These are phyloP conservation scores for Drosophila setifemur DNA, from an alignment of 1,140 invertebrate genomes.

Conservation along the genomic window DNA sequence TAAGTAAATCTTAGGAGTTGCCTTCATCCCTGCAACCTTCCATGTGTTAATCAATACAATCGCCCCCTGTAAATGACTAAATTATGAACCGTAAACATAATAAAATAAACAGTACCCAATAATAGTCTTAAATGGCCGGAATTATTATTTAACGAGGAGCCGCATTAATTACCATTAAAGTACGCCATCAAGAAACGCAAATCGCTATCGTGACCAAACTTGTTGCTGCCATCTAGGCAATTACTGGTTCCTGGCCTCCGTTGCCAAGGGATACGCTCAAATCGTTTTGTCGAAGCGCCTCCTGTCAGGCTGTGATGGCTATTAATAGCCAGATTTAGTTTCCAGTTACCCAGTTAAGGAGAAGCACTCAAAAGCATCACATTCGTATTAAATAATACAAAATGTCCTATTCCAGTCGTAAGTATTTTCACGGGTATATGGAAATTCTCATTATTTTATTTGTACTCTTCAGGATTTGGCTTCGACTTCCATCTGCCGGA, in stretches of 20 bases:
- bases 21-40: constrained; percentile 26
- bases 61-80: constrained; percentile 54
- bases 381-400: neutral
- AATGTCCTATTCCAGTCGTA: constrained; percentile 63
- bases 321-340: constrained; percentile 29
- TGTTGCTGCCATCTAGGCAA: constrained; percentile 47
- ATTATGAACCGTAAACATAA: constrained; percentile 52
- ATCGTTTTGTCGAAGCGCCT: constrained; percentile 65
- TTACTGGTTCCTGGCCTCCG: constrained; percentile 23
- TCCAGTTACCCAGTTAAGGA: constrained; percentile 32
- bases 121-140: constrained; percentile 24
- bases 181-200: constrained; percentile 29
- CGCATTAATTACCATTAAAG: constrained; percentile 47
- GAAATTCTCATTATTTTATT: neutral
- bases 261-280: constrained; percentile 58
- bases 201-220: constrained; percentile 65
- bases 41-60: constrained; percentile 39
- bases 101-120: constrained; percentile 36
- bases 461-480: constrained; percentile 35
- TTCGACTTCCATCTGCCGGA: constrained; percentile 63
- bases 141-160: constrained; percentile 16
- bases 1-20: constrained; percentile 2
- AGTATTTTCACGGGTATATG: constrained; percentile 12
- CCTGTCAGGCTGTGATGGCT: constrained; percentile 34
- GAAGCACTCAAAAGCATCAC: constrained; percentile 10